Evolutionary conservation across 2,888 invertebrate species (phyloP), one percentile per base, ranked within the genome.

Genomic region (Euphydryas editha): DNA sequence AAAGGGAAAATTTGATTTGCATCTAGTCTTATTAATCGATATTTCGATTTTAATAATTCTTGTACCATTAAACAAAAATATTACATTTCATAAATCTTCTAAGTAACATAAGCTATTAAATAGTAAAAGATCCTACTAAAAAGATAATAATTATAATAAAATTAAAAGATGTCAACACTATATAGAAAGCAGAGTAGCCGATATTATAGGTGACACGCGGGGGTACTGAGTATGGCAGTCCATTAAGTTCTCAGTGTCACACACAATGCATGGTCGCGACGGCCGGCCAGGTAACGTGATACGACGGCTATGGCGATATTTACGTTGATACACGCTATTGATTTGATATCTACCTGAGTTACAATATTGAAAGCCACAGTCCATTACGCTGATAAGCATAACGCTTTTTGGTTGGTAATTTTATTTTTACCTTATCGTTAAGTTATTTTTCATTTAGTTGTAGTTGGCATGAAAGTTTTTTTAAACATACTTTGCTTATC

Each of bases 221-320:
- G 70, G 76, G 72, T 73, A 66, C 75, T 75, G 78, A 80, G 78
- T 76, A 75, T 81, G 84, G 80, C 81, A 78, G 82, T 88, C 91
- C 91, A 92, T 92, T 92, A 92, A 82, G 85, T 81, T 85, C 86
- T 90, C 88, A 85, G 81, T 87, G 82, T 86, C 88, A 82, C 82
- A 84, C 75, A 84, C 85, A 86, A 83, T 73, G 75, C 74, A 89
- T 86, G 88, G 79, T 84, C 73, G 76, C 77, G 79, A 74, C 80
- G 73, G 80, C 77, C 78, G 76, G 80, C 75, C 75, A 74, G 74
- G 88, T 84, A 89, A 90, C 79, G 67, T 68, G 80, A 87, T 74
- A 84, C 81, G 76, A 78, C 81, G 77, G 51, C 67, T 64, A 64
- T 55, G 55, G 56, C 17, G 70, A 63, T 58, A 51, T 63, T 39